Percentiles rank a stretch among this genome's conserved stretches.
These are phyloP conservation scores for Eupithecia pulchellata DNA, from an alignment of 2,888 invertebrate genomes.

Conservation along the genomic window DNA sequence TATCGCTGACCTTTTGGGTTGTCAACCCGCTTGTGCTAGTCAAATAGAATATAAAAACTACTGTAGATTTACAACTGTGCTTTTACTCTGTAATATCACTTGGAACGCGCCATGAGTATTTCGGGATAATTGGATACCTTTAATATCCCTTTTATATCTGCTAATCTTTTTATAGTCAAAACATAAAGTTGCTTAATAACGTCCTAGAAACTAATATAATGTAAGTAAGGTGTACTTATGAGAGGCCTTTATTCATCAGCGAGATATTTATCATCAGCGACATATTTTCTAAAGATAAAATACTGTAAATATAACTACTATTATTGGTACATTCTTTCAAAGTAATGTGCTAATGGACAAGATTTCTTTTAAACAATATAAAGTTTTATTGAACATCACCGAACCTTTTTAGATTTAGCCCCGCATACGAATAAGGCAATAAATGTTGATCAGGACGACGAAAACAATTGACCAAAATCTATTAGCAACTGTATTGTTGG, in stretches of 20 bases:
- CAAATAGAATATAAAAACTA: conserved; percentile 26
- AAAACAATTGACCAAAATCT: conserved; percentile 74
- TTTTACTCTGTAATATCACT: neutral
- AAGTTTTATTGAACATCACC: conserved; percentile 70
- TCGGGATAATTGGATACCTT: neutral
- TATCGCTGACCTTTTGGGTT: conserved; percentile 67
- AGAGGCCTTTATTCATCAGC: neutral
- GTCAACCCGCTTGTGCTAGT: conserved; percentile 57
- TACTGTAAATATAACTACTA: conserved; percentile 5
- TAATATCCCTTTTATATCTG: neutral
- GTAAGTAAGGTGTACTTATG: neutral
- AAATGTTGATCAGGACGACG: conserved; percentile 77
- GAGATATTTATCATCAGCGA: too few relatives aligned
- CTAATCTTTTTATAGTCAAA: neutral
- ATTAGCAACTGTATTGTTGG: conserved; percentile 68
- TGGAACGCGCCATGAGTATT: neutral
- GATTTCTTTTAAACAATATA: conserved; percentile 65
- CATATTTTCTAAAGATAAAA: neutral
- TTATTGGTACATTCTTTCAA: conserved; percentile 10
- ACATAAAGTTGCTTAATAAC: too few relatives aligned
- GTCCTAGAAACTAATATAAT: too few relatives aligned
- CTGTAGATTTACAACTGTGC: neutral
- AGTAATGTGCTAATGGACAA: conserved; percentile 37
- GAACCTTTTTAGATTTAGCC: conserved; percentile 74
- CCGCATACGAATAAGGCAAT: conserved; percentile 80